Conservation (phyloP, 2,888 invertebrate genomes). For the Lasius fuliginosus region DNA sequence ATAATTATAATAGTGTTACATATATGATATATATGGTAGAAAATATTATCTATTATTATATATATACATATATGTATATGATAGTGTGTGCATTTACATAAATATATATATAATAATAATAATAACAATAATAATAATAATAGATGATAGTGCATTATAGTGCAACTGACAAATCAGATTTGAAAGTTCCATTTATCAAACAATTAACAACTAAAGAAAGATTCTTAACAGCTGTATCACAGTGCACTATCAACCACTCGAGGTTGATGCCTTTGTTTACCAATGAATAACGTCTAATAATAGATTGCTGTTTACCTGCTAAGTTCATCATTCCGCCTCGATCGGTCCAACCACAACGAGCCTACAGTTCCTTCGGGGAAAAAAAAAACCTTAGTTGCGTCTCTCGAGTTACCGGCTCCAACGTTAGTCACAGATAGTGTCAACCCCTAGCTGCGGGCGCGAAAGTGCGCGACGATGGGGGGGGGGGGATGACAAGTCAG, state of each 20-base stretch:
- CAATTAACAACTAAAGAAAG: neutral
- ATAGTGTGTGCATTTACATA: neutral
- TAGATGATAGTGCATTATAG: too few species aligned
- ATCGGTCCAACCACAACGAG: constrained; percentile 9
- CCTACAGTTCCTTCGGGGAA: constrained; percentile 20
- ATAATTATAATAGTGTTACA: constrained; percentile 25
- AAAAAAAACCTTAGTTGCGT: constrained; percentile 13
- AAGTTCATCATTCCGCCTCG: constrained; percentile 17
- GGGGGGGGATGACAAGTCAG: constrained; percentile 2
- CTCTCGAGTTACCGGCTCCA: constrained; percentile 32
- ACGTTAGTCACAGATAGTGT: constrained; percentile 49
- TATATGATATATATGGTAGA: too few species aligned
- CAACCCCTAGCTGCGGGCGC: neutral
- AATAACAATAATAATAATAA: too few species aligned
- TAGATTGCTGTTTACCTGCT: constrained; percentile 44
- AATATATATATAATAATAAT: too few species aligned
- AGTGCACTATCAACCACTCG: neutral
- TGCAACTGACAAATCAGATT: neutral
- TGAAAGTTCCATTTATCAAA: neutral
- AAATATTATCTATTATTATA: neutral
- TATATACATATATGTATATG: constrained; percentile 1
- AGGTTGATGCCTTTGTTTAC: constrained; percentile 22
- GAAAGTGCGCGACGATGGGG: constrained; percentile 9
- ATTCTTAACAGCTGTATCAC: constrained; percentile 19
- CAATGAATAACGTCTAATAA: constrained; percentile 27